These are phyloP conservation scores for Tamandua tetradactyla DNA, from an alignment of 2,797 vertebrate species.

Conservation along the genomic window DNA sequence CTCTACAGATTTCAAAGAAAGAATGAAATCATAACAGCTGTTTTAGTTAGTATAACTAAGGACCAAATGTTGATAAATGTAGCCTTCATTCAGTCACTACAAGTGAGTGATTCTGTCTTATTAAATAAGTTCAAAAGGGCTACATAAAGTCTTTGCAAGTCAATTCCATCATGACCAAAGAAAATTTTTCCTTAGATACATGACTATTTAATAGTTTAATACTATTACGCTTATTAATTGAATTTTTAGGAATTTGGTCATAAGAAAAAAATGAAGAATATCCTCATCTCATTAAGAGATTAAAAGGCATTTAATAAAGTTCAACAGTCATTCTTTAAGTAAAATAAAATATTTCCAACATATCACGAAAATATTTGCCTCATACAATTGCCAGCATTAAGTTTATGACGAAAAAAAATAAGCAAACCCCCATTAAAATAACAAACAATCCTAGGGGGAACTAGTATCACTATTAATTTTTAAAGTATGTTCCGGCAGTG, in stretches of 20 bases:
- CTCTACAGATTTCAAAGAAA: neutral
- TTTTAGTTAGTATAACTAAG: neutral
- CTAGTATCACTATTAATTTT: neutral
- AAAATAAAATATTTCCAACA: neutral
- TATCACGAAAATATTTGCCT: neutral
- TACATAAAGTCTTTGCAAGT: neutral
- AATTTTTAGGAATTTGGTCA: neutral
- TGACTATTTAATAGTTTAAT: neutral
- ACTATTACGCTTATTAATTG: neutral
- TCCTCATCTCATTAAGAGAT: neutral
- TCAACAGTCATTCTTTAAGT: neutral
- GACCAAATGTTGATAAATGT: neutral
- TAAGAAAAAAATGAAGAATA: neutral
- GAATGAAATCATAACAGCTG: neutral
- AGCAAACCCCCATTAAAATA: neutral
- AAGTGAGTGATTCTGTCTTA: neutral
- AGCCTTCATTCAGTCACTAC: neutral
- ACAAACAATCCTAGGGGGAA: neutral
- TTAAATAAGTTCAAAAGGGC: too few relatives aligned
- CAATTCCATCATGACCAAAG: neutral
- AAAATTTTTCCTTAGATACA: neutral
- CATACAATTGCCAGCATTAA: neutral
- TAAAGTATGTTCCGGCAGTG: neutral
- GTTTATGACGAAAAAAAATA: neutral
- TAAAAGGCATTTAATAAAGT: neutral